Evolutionary conservation across 2,888 invertebrate species (phyloP).

Genomic region (Pogonocherus hispidulus): DNA sequence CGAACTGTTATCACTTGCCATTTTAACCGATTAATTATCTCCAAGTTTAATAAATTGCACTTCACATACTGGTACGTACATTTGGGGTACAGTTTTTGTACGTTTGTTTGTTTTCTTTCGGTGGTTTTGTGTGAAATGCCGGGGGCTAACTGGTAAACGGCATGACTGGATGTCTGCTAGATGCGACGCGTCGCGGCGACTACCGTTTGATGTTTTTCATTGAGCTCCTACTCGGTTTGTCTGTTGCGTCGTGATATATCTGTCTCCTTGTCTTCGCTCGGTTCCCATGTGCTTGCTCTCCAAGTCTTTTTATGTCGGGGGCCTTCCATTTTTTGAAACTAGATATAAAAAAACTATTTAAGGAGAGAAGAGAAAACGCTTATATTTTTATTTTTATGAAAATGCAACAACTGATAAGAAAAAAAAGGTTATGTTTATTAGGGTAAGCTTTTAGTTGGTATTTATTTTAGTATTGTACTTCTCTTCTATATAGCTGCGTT

Average conservation of each 20-base stretch:
- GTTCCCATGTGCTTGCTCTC: not conserved
- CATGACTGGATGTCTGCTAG: slow-evolving; percentile 23
- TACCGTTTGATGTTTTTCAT: slow-evolving; percentile 37
- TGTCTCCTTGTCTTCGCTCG: not conserved
- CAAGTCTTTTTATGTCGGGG: too few relatives aligned
- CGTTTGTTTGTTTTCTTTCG: too few relatives aligned
- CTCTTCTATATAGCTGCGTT: too few relatives aligned
- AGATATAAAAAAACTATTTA: too few relatives aligned
- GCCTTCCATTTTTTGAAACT: too few relatives aligned
- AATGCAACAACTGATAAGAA: too few relatives aligned
- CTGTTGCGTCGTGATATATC: slow-evolving; percentile 11
- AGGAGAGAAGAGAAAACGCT: too few relatives aligned
- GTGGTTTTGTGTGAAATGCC: not conserved
- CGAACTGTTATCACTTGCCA: slow-evolving; percentile 44
- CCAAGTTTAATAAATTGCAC: slow-evolving; percentile 12
- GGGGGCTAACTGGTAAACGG: slow-evolving; percentile 24
- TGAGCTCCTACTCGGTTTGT: not conserved
- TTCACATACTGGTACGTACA: not conserved
- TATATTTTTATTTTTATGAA: too few relatives aligned
- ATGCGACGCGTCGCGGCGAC: slow-evolving; percentile 38
- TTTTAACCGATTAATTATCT: slow-evolving; percentile 27
- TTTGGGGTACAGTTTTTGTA: slow-evolving; percentile 14
- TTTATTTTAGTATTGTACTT: too few relatives aligned
- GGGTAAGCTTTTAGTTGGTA: too few relatives aligned
- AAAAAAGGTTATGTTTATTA: too few relatives aligned